A percentile compares a stretch with the other conserved stretches of the same genome.
phyloP scores from a whole-genome alignment of 2,113 vertebrate species.

The Otocyon megalotis region DNA sequence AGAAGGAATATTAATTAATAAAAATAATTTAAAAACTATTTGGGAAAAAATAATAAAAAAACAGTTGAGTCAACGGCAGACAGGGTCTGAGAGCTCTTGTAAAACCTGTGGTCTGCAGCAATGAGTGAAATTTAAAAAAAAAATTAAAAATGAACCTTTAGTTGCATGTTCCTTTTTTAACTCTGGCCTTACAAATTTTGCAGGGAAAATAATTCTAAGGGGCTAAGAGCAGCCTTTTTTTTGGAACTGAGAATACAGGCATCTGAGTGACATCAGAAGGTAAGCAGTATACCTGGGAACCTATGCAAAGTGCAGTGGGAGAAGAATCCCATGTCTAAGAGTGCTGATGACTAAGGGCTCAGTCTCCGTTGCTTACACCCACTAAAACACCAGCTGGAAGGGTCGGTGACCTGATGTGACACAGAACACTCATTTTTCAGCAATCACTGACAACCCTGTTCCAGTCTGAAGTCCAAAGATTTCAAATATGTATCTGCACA shows the following conservation, averaged over 20 bases:
- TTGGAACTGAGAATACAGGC: neutral
- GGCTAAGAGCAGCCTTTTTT: neutral
- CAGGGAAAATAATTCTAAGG: conserved; percentile 40
- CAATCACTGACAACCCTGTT: conserved; percentile 22
- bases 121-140: conserved; percentile 15
- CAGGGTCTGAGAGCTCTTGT: neutral
- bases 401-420: neutral
- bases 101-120: conserved; percentile 36
- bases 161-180: conserved; percentile 60
- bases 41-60: neutral
- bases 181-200: conserved; percentile 29
- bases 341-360: neutral
- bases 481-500: neutral
- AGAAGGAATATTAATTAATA: conserved; percentile 35
- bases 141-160: conserved; percentile 53
- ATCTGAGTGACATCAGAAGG: neutral
- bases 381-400: conserved; percentile 47
- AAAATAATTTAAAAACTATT: neutral
- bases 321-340: neutral
- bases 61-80: neutral
- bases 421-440: conserved; percentile 23
- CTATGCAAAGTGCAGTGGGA: neutral
- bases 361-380: neutral
- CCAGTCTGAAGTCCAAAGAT: conserved; percentile 19
- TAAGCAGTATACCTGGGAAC: neutral